These are phyloP conservation scores for Harpalus rufipes DNA, from an alignment of 2,888 invertebrate genomes.

Conservation along the genomic window DNA sequence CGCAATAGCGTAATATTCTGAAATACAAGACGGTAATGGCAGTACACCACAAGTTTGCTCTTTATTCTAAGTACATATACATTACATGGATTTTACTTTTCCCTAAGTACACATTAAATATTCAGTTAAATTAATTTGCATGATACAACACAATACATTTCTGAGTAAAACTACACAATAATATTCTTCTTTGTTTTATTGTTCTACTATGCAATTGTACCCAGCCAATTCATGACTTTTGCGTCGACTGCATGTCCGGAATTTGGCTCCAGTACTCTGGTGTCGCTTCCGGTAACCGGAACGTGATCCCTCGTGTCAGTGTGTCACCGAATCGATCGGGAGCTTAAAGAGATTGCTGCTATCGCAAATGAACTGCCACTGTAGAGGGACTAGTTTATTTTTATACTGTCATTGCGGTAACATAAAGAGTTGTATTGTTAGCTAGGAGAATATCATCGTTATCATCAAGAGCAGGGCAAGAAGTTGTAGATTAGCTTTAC, in stretches of 20 bases:
- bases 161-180: neutral
- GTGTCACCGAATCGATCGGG: neutral
- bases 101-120: neutral
- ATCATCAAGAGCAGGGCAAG: neutral
- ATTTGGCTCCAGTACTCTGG: neutral
- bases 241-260: neutral
- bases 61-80: neutral
- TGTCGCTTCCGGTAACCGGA: neutral
- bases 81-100: neutral
- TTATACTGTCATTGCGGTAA: neutral
- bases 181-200: neutral
- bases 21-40: neutral
- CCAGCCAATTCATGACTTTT: neutral
- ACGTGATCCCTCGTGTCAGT: neutral
- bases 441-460: neutral
- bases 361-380: neutral
- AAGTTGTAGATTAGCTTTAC: no score
- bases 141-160: neutral
- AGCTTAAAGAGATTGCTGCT: neutral
- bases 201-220: neutral
- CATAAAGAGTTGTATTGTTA: neutral
- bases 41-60: neutral
- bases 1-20: neutral
- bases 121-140: neutral
- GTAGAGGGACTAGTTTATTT: neutral